Percentiles rank a stretch among this genome's conserved stretches.
Conservation (phyloP, 2,113 vertebrate genomes). For the Harpagus bidentatus region DNA sequence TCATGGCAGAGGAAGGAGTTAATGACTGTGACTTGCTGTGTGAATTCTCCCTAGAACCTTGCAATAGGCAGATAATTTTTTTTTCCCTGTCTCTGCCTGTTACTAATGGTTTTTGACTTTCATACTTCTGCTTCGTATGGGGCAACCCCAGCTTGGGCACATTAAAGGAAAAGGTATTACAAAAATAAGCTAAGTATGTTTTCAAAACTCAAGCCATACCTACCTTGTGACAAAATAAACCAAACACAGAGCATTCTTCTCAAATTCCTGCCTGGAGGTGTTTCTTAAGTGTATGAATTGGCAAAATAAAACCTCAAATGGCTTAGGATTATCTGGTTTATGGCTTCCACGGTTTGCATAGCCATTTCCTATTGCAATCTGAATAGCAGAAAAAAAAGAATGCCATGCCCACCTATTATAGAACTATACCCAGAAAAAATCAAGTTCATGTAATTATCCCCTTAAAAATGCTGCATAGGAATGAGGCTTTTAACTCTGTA, state of each 20-base stretch:
- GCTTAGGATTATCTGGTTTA: neutral
- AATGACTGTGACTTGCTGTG: neutral
- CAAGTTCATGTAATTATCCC: neutral
- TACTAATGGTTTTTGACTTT: neutral
- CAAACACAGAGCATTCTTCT: neutral
- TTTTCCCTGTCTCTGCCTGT: neutral
- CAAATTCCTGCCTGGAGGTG: neutral
- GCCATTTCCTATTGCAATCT: neutral
- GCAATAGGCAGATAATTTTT: neutral
- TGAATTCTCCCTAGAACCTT: neutral
- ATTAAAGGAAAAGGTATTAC: neutral
- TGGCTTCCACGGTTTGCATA: neutral
- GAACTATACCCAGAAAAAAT: neutral
- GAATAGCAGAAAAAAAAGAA: neutral
- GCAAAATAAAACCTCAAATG: neutral
- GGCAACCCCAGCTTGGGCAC: neutral
- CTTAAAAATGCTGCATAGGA: neutral
- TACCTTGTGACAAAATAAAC: neutral
- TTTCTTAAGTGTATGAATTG: neutral
- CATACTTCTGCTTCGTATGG: neutral
- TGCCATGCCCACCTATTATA: neutral
- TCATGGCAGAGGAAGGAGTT: neutral
- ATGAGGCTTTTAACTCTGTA: neutral
- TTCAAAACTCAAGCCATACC: neutral
- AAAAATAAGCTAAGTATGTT: neutral